Base-by-base conservation (phyloP, 2,888 invertebrate species). In the Ennomos erosarius region DNA sequence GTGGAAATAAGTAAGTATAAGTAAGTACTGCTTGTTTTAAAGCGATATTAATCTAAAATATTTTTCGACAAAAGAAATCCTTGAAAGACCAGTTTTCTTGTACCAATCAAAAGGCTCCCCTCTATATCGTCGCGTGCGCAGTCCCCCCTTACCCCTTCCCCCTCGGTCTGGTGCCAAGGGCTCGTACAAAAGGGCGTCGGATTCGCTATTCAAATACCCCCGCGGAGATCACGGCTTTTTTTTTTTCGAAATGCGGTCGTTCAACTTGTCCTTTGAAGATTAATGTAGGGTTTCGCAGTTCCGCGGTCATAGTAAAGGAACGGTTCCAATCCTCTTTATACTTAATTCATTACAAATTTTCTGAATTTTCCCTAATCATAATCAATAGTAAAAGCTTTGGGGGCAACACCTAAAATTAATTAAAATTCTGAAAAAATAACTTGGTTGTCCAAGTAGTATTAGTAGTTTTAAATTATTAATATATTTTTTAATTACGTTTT, bases 211-310 rank as follows among this genome's bases (percentile, higher is more conserved):
- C 70, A 76, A 61, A 56, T 49, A 64, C 49, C 72, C 73, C 73
- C 64, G 66, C 57, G 54, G 54, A 55, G 67, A 68, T 67, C 26
- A 26, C 5, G 67, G 58, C 40, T 54, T 47, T 55, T 62, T 68
- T 62, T 68, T 66, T 67, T 53, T 49, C 49, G 38, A 12, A 13
- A 46, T 39, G 58, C 76, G 87, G 86, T 87, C 86, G 76, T 87
- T 86, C 86, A 86, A 87, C 86, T 79, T 79, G 82, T 75, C 73
- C 71, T 74, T 75, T 71, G 64, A 57, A 48, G 55, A 53, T 68
- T 68, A 70, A 80, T 73, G 73, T 73, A 71, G 39, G 53, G 53
- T 43, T 50, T 62, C 61, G 53, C 62, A 62, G 65, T 40, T 56
- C 44, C 34, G 50, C 42, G 11, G 35, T 33, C 9, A 9, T 16